Evolutionary conservation across 2,888 invertebrate species (phyloP).

Genomic region (Volucella bombylans): DNA sequence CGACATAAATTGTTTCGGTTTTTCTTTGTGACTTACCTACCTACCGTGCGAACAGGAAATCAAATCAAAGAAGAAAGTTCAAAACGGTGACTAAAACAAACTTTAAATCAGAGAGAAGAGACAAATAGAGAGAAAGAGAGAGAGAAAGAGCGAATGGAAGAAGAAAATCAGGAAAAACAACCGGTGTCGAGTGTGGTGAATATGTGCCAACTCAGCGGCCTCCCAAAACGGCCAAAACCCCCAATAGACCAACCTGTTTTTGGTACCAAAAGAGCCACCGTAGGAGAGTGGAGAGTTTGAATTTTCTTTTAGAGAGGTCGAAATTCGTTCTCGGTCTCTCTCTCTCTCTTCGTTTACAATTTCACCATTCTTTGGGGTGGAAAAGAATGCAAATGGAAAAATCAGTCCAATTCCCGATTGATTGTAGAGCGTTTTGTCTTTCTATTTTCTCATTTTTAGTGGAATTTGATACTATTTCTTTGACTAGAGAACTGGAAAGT

Average conservation of each 20-base stretch:
- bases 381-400: slow-evolving; percentile 34
- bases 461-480: neutral
- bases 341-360: neutral
- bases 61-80: slow-evolving; percentile 53
- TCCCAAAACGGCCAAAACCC: neutral
- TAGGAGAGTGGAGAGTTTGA: neutral
- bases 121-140: neutral
- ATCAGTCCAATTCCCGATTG: slow-evolving; percentile 20
- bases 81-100: slow-evolving; percentile 8
- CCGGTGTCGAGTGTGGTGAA: slow-evolving; percentile 38
- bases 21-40: slow-evolving; percentile 8
- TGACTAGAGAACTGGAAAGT: slow-evolving; percentile 38
- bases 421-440: neutral
- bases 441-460: slow-evolving; percentile 47
- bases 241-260: slow-evolving; percentile 24
- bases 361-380: slow-evolving; percentile 44
- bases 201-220: neutral
- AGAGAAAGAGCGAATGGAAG: neutral
- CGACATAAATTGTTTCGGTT: slow-evolving; percentile 14
- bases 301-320: slow-evolving; percentile 10
- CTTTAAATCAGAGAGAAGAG: neutral
- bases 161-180: slow-evolving; percentile 1
- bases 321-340: slow-evolving; percentile 1
- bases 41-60: slow-evolving; percentile 51
- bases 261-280: too few species aligned